Evolutionary conservation across 2,113 vertebrate species (phyloP).

Genomic region (Verasper variegatus): DNA sequence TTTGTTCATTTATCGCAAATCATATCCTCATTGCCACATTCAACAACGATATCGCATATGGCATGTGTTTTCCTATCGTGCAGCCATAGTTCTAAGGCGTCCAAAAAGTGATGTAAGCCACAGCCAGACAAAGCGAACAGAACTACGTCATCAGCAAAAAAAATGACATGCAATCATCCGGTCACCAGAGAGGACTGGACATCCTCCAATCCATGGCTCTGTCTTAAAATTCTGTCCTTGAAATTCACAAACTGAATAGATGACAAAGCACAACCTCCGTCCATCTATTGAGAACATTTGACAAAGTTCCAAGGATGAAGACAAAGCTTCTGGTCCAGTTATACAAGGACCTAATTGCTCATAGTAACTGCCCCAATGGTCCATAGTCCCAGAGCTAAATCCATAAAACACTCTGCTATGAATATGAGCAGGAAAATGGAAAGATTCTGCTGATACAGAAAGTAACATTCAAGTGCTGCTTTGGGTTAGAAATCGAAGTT

Average conservation of each 20-base stretch:
- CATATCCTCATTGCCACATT: no score
- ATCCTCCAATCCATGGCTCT: slow-evolving; percentile 16
- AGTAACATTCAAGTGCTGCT: background rate
- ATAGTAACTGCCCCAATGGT: background rate
- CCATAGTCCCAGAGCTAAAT: background rate
- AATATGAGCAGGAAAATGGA: background rate
- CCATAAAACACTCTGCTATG: background rate
- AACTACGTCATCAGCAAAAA: slow-evolving; percentile 14
- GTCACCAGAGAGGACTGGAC: slow-evolving; percentile 6
- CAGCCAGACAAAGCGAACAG: background rate
- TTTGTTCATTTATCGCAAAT: no score
- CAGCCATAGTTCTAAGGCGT: background rate
- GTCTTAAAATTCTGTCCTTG: slow-evolving; percentile 23
- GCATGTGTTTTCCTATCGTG: no score
- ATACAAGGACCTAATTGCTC: slow-evolving; percentile 27
- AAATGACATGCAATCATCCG: slow-evolving; percentile 8
- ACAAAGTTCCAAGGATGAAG: slow-evolving; percentile 17
- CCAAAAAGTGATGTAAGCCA: slow-evolving; percentile 13
- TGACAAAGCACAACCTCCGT: slow-evolving; percentile 27
- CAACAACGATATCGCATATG: no score
- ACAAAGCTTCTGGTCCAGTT: slow-evolving; percentile 30
- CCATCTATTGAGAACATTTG: slow-evolving; percentile 7
- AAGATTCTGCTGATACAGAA: background rate
- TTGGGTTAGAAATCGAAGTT: background rate
- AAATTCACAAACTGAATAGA: slow-evolving; percentile 14